A percentile compares a stretch with the other conserved stretches of the same genome.
These are phyloP conservation scores for Mormyrus hasselquistii DNA, from an alignment of 2,797 vertebrate genomes.

Conservation along the genomic window DNA sequence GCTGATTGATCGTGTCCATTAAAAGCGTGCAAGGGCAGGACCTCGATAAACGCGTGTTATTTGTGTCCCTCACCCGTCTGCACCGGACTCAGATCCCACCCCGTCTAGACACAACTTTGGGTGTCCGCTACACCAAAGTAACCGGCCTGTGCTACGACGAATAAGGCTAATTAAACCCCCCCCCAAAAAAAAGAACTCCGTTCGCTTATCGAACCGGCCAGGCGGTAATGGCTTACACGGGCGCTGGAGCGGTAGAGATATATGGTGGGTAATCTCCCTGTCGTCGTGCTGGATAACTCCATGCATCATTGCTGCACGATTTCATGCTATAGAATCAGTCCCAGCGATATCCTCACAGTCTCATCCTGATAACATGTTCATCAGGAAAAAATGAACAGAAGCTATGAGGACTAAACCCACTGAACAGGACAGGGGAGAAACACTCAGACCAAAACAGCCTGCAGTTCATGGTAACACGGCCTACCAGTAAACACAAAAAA, in stretches of 20 bases:
- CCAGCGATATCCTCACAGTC: slow-evolving; percentile 45
- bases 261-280: neutral
- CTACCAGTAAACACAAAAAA: neutral
- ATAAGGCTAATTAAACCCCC: neutral
- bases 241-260: neutral
- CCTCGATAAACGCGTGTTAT: neutral
- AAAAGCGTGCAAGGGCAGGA: slow-evolving; percentile 13
- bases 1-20: slow-evolving; percentile 58
- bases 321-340: slow-evolving; percentile 48
- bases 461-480: neutral
- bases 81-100: neutral
- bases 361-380: slow-evolving; percentile 57
- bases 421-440: slow-evolving; percentile 33
- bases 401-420: slow-evolving; percentile 35
- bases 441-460: neutral
- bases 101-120: neutral
- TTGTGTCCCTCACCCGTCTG: neutral
- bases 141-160: neutral
- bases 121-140: neutral
- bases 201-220: neutral
- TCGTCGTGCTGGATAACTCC: neutral
- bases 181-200: neutral
- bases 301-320: slow-evolving; percentile 26
- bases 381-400: slow-evolving; percentile 43
- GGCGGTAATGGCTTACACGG: neutral